phyloP scores from a whole-genome alignment of 2,797 vertebrate genomes.

The Acrossocheilus fasciatus region DNA sequence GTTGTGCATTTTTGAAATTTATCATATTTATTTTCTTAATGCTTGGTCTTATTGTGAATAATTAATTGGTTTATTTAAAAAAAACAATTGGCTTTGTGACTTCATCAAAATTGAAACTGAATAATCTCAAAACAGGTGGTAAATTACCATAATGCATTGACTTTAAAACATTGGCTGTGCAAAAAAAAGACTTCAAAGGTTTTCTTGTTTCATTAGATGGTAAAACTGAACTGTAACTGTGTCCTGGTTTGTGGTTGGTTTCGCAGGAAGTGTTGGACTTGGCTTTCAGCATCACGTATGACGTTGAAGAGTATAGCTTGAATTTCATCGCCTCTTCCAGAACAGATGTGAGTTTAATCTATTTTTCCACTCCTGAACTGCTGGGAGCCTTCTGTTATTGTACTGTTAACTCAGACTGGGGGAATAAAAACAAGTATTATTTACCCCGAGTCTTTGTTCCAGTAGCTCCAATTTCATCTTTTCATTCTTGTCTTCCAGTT shows the following conservation, averaged over 20 bases:
- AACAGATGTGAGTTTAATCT: slow-evolving; percentile 84
- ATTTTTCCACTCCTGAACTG: neutral
- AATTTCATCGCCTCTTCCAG: slow-evolving; percentile 94
- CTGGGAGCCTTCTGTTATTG: neutral
- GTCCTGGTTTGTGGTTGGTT: neutral
- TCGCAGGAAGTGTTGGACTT: slow-evolving; percentile 89
- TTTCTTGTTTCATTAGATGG: neutral
- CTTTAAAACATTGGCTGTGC: neutral
- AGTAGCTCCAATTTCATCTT: neutral
- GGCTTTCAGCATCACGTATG: slow-evolving; percentile 92
- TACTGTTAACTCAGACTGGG: neutral
- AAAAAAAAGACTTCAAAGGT: neutral
- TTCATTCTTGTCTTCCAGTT: slow-evolving; percentile 77
- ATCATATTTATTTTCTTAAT: too few species aligned
- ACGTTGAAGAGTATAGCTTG: slow-evolving; percentile 87
- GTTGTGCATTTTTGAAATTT: neutral
- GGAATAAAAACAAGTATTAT: neutral
- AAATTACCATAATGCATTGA: neutral
- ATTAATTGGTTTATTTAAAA: too few species aligned
- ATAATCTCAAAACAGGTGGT: neutral
- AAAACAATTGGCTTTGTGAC: neutral
- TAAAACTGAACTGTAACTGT: neutral
- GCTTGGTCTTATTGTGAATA: neutral
- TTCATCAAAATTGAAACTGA: neutral
- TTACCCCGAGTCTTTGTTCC: neutral